A percentile compares a stretch with the other conserved stretches of the same genome.
These are phyloP conservation scores for Chlamydotis undulata DNA, from an alignment of 2,113 vertebrate species.

Conservation along the genomic window DNA sequence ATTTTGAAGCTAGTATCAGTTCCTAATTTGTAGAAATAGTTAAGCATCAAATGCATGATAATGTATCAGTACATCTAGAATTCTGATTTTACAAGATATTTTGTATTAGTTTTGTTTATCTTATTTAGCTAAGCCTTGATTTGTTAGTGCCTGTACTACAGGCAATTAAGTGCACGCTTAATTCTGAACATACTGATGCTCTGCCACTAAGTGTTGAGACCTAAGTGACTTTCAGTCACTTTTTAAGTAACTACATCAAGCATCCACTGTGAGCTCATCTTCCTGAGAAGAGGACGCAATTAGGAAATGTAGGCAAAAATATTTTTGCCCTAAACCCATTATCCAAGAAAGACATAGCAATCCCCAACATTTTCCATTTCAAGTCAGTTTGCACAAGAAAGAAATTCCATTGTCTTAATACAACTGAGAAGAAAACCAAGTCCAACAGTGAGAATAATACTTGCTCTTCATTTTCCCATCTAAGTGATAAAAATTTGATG, in stretches of 20 bases:
- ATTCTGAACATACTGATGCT: background rate
- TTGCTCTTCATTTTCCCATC: background rate
- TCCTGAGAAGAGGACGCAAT: background rate
- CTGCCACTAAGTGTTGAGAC: background rate
- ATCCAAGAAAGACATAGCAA: background rate
- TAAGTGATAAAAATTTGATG: background rate
- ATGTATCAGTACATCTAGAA: background rate
- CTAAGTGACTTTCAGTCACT: background rate
- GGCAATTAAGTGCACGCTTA: background rate
- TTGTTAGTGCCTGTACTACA: background rate
- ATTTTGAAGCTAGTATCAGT: conserved; percentile 3
- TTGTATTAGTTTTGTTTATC: background rate
- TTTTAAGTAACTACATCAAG: background rate
- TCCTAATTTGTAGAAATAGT: conserved; percentile 42
- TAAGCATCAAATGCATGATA: conserved; percentile 31
- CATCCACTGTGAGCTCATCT: background rate
- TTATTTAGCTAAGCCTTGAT: background rate
- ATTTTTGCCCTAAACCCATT: background rate
- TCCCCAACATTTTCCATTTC: background rate
- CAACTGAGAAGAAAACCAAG: background rate
- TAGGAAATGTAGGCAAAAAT: background rate
- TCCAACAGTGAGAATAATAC: background rate
- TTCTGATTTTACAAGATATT: background rate
- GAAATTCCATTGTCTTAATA: background rate
- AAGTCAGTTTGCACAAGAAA: background rate